Evolutionary conservation across 1,140 invertebrate genomes (phyloP).

Genomic region (Drosophila tsacasi): DNA sequence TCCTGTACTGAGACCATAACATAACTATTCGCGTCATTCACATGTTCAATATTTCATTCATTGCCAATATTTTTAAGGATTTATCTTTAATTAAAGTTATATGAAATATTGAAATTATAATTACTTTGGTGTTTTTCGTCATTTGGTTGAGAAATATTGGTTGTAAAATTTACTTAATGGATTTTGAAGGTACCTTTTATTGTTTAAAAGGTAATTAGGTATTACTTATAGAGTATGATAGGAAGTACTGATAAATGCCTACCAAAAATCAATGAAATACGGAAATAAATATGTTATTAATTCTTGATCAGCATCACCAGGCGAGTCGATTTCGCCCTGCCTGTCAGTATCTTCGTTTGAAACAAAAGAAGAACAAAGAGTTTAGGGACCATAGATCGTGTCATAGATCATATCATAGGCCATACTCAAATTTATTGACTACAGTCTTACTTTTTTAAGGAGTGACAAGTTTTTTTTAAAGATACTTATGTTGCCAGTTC

Average conservation of each 20-base stretch:
- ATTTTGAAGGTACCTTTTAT: background rate
- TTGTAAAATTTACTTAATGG: too few species aligned
- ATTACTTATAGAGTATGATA: background rate
- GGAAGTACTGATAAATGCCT: background rate
- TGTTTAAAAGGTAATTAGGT: background rate
- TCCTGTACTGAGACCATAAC: background rate
- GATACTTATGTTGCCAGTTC: background rate
- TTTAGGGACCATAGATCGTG: too few species aligned
- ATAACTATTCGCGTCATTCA: background rate
- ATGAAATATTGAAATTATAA: constrained; percentile 2
- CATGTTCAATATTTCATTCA: background rate
- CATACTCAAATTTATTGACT: too few species aligned
- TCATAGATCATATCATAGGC: too few species aligned
- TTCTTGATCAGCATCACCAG: background rate
- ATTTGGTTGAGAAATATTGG: too few species aligned
- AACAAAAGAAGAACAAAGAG: background rate
- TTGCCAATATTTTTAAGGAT: background rate
- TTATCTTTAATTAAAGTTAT: background rate
- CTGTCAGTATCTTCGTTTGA: background rate
- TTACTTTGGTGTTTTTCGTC: background rate
- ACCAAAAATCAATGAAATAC: background rate
- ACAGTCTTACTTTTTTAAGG: background rate
- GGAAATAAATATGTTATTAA: too few species aligned
- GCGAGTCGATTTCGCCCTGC: background rate
- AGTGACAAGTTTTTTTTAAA: background rate